Conservation (phyloP, 2,113 vertebrate species). For the Piprites chloris region DNA sequence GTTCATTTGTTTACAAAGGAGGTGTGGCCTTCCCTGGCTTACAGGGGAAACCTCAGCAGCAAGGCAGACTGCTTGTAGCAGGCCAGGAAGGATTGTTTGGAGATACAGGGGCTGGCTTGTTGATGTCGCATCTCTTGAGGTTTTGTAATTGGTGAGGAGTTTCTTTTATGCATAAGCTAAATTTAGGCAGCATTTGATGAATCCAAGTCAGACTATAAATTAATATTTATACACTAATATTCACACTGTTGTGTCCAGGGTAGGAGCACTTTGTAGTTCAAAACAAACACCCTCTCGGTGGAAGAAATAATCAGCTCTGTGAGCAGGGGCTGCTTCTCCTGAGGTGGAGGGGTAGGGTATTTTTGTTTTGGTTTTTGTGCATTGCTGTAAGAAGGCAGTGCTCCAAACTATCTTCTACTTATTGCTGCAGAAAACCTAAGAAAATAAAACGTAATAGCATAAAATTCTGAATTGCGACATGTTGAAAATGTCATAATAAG, state of each 20-base stretch:
- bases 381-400: not conserved
- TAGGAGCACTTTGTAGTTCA: accelerated
- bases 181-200: not conserved
- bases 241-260: not conserved
- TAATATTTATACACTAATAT: too few relatives aligned
- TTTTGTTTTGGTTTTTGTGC: not conserved
- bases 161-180: not conserved
- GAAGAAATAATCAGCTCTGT: not conserved
- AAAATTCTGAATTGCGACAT: not conserved
- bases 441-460: not conserved
- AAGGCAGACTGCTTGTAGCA: accelerated
- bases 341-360: not conserved
- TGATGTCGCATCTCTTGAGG: not conserved
- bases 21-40: not conserved
- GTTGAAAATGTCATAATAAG: not conserved
- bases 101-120: not conserved
- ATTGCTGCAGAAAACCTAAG: not conserved
- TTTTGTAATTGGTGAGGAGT: not conserved
- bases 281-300: not conserved
- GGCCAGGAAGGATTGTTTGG: not conserved
- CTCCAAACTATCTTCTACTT: not conserved
- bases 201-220: not conserved
- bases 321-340: not conserved
- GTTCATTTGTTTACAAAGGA: not conserved
- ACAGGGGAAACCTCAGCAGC: not conserved